Conservation (phyloP, 2,888 invertebrate species). For the Sipha maydis region DNA sequence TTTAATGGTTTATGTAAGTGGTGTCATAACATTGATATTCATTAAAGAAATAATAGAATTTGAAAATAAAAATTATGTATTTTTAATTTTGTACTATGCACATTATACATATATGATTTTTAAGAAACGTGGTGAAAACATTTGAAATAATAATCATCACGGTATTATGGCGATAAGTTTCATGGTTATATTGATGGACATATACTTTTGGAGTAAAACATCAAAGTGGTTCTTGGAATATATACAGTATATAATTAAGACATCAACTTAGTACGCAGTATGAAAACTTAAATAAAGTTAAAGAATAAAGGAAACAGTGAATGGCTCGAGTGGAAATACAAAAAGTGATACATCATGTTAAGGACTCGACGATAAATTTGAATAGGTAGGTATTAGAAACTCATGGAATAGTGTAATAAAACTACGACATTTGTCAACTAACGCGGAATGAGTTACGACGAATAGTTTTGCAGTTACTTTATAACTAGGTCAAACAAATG, state of each 20-base stretch:
- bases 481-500: neutral
- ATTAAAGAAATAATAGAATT: neutral
- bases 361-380: neutral
- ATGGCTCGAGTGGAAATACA: neutral
- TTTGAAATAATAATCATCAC: neutral
- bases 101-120: neutral
- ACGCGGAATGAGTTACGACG: neutral
- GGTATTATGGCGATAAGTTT: neutral
- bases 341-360: neutral
- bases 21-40: neutral
- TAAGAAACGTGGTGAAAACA: no score
- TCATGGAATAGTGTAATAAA: neutral
- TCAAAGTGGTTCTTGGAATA: neutral
- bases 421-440: neutral
- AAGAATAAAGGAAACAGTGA: neutral
- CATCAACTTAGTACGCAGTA: neutral
- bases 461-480: neutral
- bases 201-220: conserved; percentile 1
- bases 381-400: neutral
- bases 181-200: neutral
- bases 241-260: neutral
- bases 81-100: neutral
- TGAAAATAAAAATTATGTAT: neutral
- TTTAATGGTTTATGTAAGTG: neutral
- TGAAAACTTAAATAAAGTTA: neutral